phyloP scores from a whole-genome alignment of 2,888 invertebrate genomes.

The Synanthedon tipuliformis region DNA sequence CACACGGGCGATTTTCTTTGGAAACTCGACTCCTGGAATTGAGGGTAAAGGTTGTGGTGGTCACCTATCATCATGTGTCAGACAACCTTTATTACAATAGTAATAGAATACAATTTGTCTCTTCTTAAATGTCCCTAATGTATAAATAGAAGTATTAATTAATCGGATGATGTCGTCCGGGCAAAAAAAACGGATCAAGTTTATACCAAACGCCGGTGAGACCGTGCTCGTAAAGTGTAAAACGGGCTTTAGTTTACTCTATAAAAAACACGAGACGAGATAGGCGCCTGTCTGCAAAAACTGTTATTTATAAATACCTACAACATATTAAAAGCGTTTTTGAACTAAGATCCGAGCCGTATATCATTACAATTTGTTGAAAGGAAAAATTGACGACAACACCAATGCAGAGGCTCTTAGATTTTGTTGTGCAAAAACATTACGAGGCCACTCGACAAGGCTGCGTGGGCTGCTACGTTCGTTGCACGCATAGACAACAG shows the following conservation, averaged over 20 bases:
- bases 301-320: neutral
- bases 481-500: constrained; percentile 17
- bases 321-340: neutral
- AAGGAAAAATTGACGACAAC: neutral
- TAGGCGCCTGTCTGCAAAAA: neutral
- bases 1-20: too few relatives aligned
- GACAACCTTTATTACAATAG: too few relatives aligned
- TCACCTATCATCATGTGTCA: too few relatives aligned
- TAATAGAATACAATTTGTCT: too few relatives aligned
- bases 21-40: too few relatives aligned
- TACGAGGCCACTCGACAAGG: constrained; percentile 31
- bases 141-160: too few relatives aligned
- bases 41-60: too few relatives aligned
- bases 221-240: too few relatives aligned
- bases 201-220: too few relatives aligned
- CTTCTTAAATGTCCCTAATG: too few relatives aligned
- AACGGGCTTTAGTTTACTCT: neutral
- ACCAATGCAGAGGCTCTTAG: constrained; percentile 16
- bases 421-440: constrained; percentile 32
- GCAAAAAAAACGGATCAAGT: too few relatives aligned
- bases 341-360: neutral
- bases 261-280: neutral
- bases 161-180: too few relatives aligned
- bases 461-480: constrained; percentile 9
- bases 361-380: neutral